Evolutionary conservation across 2,797 vertebrate genomes (phyloP).

Genomic region (Poecilia gillii): DNA sequence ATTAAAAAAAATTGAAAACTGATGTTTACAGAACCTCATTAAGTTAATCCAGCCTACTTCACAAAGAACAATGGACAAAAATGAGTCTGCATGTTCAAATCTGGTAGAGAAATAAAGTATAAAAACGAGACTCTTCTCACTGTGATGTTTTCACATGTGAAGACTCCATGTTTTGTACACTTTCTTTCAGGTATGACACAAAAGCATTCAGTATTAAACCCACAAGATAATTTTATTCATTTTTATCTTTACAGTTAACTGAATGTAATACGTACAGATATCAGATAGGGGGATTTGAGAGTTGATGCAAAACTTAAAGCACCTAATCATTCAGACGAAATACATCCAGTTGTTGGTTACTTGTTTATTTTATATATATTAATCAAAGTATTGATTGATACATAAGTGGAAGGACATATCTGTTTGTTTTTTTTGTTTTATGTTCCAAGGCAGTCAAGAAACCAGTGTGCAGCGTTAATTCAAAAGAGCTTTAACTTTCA

Average conservation of each 20-base stretch:
- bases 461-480: neutral
- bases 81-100: neutral
- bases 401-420: neutral
- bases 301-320: neutral
- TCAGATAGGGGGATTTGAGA: neutral
- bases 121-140: neutral
- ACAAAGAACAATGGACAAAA: neutral
- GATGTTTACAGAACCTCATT: neutral
- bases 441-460: neutral
- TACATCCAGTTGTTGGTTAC: neutral
- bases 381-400: slow-evolving; percentile 4
- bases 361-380: neutral
- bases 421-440: neutral
- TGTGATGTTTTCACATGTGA: neutral
- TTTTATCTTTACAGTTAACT: neutral
- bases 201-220: neutral
- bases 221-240: neutral
- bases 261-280: neutral
- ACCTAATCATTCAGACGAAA: slow-evolving; percentile 14
- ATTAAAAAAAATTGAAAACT: neutral
- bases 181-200: neutral
- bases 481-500: slow-evolving; percentile 14
- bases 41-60: neutral
- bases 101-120: neutral
- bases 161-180: neutral